These are phyloP conservation scores for Myotis myotis DNA, from an alignment of 2,797 vertebrate genomes.

Conservation along the genomic window DNA sequence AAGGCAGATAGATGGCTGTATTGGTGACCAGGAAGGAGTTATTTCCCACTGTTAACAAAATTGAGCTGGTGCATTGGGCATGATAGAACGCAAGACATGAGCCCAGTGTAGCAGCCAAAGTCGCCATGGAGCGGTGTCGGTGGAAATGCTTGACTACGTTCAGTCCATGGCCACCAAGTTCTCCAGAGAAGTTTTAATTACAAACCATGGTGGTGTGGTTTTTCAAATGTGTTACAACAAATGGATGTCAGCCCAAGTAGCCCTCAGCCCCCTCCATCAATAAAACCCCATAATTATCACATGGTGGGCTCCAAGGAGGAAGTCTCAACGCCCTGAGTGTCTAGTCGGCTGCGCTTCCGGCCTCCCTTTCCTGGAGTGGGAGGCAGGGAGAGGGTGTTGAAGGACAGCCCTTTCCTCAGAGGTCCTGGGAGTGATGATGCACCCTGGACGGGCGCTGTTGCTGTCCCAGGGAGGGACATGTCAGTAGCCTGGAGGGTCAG, in stretches of 20 bases:
- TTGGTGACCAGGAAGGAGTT: not conserved
- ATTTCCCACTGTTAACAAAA: not conserved
- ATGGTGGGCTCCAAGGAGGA: conserved; percentile 47
- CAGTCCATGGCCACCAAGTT: conserved; percentile 63
- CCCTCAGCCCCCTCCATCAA: conserved; percentile 59
- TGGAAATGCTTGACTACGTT: not conserved
- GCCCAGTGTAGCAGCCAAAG: not conserved
- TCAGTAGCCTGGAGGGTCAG: not conserved
- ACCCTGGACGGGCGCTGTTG: not conserved
- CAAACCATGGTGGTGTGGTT: conserved; percentile 74
- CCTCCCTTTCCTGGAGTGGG: conserved; percentile 43
- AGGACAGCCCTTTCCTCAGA: not conserved
- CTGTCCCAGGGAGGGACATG: not conserved
- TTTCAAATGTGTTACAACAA: conserved; percentile 71
- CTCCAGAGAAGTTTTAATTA: conserved; percentile 80
- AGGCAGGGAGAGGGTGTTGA: not conserved
- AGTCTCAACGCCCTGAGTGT: conserved; percentile 36
- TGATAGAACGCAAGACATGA: not conserved
- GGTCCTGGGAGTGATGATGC: not conserved
- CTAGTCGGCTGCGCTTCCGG: conserved; percentile 47
- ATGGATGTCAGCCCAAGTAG: conserved; percentile 61
- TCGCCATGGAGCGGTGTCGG: rapidly evolving
- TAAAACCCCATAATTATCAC: conserved; percentile 65
- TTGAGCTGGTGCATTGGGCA: not conserved
- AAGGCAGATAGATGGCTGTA: not conserved